Evolutionary conservation across 2,113 vertebrate genomes (phyloP).

Genomic region (Oenanthe oenanthe): DNA sequence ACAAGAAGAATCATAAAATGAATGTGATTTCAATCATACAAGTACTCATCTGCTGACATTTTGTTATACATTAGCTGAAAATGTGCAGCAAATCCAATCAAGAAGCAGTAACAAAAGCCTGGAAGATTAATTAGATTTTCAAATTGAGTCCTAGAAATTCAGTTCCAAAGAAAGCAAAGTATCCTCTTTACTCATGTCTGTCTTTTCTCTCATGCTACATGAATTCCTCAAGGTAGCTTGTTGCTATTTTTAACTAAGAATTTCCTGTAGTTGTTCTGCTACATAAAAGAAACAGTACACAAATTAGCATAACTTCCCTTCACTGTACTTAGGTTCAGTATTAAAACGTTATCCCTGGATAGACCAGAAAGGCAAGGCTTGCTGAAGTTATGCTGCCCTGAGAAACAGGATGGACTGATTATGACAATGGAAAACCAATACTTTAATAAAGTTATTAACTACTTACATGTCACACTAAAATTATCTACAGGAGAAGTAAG

Average conservation of each 20-base stretch:
- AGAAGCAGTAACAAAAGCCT: neutral
- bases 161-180: neutral
- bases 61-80: neutral
- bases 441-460: neutral
- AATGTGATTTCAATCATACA: neutral
- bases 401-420: neutral
- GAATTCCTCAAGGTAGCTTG: neutral
- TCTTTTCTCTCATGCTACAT: neutral
- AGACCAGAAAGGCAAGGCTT: neutral
- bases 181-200: neutral
- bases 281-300: neutral
- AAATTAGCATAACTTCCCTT: neutral
- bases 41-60: neutral
- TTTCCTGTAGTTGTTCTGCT: neutral
- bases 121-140: neutral
- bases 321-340: neutral
- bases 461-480: neutral
- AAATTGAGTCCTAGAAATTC: neutral
- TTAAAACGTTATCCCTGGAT: neutral
- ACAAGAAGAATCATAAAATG: neutral
- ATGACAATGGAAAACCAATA: neutral
- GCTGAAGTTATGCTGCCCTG: neutral
- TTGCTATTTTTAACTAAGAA: neutral
- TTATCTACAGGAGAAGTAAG: neutral
- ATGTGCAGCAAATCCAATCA: neutral